A percentile compares a stretch with the other conserved stretches of the same genome.
phyloP scores from a whole-genome alignment of 2,113 vertebrate genomes.

The Pteronura brasiliensis region DNA sequence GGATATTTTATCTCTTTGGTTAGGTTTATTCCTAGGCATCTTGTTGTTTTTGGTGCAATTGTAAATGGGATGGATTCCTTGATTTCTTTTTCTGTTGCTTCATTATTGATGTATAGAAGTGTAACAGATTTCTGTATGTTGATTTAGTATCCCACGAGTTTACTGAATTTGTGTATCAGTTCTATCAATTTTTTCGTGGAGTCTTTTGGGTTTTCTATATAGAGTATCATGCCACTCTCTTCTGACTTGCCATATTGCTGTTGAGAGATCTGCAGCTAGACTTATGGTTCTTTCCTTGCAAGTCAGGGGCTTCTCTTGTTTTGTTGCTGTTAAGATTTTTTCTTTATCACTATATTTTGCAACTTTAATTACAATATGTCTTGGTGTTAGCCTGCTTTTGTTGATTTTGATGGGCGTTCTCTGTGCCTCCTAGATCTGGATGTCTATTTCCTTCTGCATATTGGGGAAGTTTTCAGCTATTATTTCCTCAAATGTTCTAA shows the following conservation, averaged over 20 bases:
- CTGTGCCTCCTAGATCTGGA: not conserved
- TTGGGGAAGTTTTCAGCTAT: not conserved
- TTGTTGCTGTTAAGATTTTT: not conserved
- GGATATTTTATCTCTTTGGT: not conserved
- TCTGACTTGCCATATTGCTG: not conserved
- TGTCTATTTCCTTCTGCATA: not conserved
- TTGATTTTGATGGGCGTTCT: not conserved
- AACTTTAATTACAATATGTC: not conserved
- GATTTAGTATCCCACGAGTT: not conserved
- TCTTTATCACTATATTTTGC: not conserved
- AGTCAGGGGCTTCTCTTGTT: not conserved
- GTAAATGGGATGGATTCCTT: not conserved
- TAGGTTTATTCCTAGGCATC: not conserved
- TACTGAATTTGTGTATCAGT: not conserved
- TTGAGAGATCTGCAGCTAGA: not conserved
- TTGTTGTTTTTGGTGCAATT: not conserved
- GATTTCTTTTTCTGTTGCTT: not conserved
- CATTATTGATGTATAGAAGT: not conserved
- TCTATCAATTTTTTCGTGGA: not conserved
- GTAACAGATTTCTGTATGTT: not conserved
- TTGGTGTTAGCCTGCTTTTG: not conserved
- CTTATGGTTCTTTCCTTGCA: not conserved
- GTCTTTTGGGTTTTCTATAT: not conserved
- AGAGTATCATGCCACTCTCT: not conserved
- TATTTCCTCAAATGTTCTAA: not conserved